phyloP scores from a whole-genome alignment of 2,113 vertebrate genomes.

The Boleophthalmus pectinirostris region DNA sequence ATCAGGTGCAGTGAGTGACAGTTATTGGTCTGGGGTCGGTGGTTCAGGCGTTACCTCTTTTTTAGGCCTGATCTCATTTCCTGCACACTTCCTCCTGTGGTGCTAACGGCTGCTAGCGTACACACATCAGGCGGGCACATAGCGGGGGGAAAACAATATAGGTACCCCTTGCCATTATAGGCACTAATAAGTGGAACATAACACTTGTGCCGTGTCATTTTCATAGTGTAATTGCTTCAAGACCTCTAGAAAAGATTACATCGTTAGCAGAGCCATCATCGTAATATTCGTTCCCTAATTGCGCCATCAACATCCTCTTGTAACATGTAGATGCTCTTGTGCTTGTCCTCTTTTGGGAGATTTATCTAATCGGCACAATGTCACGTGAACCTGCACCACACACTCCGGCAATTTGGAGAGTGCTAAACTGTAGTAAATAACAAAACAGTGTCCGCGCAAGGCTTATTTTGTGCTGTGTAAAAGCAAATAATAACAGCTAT shows the following conservation, averaged over 20 bases:
- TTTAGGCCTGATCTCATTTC: constrained; percentile 73
- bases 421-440: constrained; percentile 22
- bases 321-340: constrained; percentile 15
- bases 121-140: constrained; percentile 49
- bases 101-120: constrained; percentile 63
- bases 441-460: constrained; percentile 16
- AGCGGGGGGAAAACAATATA: constrained; percentile 41
- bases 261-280: constrained; percentile 10
- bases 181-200: constrained; percentile 33
- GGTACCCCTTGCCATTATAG: constrained; percentile 32
- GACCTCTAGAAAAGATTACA: constrained; percentile 20
- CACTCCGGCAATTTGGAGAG: background rate
- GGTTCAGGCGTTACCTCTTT: constrained; percentile 70
- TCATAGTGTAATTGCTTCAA: constrained; percentile 15
- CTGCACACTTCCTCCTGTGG: constrained; percentile 72
- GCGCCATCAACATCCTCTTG: constrained; percentile 9
- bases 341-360: constrained; percentile 13
- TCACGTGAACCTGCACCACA: background rate
- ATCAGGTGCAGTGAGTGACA: constrained; percentile 73
- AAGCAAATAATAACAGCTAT: constrained; percentile 4
- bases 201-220: constrained; percentile 27
- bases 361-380: constrained; percentile 6
- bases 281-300: constrained; percentile 17
- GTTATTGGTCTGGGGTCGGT: constrained; percentile 74
- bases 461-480: constrained; percentile 9